Evolutionary conservation across 1,140 invertebrate species (phyloP).

Genomic region (Apis cerana): DNA sequence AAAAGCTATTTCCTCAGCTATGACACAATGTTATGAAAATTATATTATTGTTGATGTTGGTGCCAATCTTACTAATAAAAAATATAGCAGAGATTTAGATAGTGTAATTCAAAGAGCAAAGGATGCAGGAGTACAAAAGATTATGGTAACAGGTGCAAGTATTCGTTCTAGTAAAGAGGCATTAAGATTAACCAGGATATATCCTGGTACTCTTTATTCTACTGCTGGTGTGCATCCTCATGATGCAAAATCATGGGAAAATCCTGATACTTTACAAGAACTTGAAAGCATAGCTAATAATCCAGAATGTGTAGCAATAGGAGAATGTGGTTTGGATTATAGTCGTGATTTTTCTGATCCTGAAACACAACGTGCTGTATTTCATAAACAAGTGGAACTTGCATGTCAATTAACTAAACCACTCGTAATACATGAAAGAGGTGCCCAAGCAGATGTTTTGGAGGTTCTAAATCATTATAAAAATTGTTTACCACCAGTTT

Average conservation of each 20-base stretch:
- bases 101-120: conserved; percentile 95
- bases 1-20: conserved; percentile 68
- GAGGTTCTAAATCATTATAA: conserved; percentile 82
- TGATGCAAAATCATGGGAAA: conserved; percentile 96
- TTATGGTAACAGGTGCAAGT: conserved; percentile 96
- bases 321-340: conserved; percentile 97
- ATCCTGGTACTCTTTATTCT: conserved; percentile 94
- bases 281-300: conserved; percentile 88
- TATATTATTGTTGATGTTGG: conserved; percentile 96
- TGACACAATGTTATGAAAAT: conserved; percentile 89
- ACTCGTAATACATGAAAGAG: conserved; percentile 95
- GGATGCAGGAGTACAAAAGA: conserved; percentile 96
- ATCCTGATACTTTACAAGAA: conserved; percentile 86
- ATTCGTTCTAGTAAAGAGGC: conserved; percentile 95
- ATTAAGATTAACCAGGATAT: conserved; percentile 91
- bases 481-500: conserved; percentile 87
- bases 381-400: conserved; percentile 94
- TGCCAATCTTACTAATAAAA: conserved; percentile 97
- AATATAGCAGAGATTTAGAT: conserved; percentile 95
- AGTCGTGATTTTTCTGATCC: conserved; percentile 96
- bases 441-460: conserved; percentile 92
- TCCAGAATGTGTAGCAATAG: conserved; percentile 95
- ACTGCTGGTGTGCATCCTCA: conserved; percentile 97
- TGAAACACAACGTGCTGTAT: conserved; percentile 91
- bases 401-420: conserved; percentile 94